Base-by-base conservation (phyloP, 1,140 invertebrate genomes). In the Eurosta solidaginis region DNA sequence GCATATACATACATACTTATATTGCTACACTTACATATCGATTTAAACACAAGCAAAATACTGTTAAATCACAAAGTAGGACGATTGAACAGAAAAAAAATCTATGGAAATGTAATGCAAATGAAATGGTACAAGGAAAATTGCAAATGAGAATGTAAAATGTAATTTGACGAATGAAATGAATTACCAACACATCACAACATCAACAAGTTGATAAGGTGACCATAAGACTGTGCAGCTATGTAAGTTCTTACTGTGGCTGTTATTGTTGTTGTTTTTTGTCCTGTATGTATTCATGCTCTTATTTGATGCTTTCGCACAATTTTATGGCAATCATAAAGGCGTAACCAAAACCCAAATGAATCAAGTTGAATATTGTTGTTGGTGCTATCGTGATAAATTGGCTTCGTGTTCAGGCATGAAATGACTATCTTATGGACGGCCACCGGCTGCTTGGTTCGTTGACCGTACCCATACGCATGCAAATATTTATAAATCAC, bases 311-410 rank as follows among this genome's bases (percentile, higher is more conserved):
- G 63, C 29, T 73, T n/a, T 73, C 17, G 25, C 44, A 25, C 74
- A 75, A 47, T 75, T 45, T 75, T 75, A 68, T 68, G 59, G 59
- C 59, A 68, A 68, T 68, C 59, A 68, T 68, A 68, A 68, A 68
- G 59, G 59, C 59, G 45, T 47, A 47, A 47, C 45, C 45, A n/a
- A 47, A 47, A n/a, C n/a, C 20, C 54, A 63, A 27, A 63, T 27
- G 25, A 27, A 36, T 63, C 33, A 22, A 29, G 25, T 36, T 63
- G 54, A n/a, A 10, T 47, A 47, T 47, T 47, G 33, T 22, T n/a
- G 33, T 10, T 27, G 50, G n/a, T 10, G 50, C n/a, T 74, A n/a
- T 76, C n/a, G 75, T 52, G 25, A n/a, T n/a, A n/a, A 68, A 68
- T 68, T 40, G n/a, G 27, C 59, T 17, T 29, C 29, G 33, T 33